These are phyloP conservation scores for Mellilla xanthometata DNA, from an alignment of 2,888 invertebrate genomes.

Conservation along the genomic window DNA sequence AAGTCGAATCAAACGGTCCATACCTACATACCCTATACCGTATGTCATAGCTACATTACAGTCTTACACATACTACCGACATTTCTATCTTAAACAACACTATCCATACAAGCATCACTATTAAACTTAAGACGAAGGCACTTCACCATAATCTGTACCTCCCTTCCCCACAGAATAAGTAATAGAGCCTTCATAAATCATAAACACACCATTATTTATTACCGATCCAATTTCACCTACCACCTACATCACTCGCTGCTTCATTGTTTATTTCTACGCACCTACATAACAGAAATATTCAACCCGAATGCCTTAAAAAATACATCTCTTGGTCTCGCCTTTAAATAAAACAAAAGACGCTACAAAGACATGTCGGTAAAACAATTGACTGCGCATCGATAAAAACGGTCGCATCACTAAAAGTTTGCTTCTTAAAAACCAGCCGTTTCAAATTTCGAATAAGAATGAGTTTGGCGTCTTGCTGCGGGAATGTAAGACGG, in stretches of 20 bases:
- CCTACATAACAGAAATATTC: slow-evolving; percentile 46
- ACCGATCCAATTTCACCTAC: slow-evolving; percentile 75
- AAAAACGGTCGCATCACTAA: slow-evolving; percentile 48
- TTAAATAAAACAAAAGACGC: slow-evolving; percentile 81
- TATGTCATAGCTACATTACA: no score
- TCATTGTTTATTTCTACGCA: slow-evolving; percentile 66
- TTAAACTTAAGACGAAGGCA: slow-evolving; percentile 33
- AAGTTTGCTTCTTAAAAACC: slow-evolving; percentile 2
- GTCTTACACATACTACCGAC: no score
- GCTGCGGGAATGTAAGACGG: slow-evolving; percentile 31
- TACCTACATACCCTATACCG: no score
- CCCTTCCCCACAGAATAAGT: slow-evolving; percentile 26
- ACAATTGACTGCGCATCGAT: slow-evolving; percentile 66
- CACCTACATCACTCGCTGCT: slow-evolving; percentile 41
- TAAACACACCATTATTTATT: slow-evolving; percentile 78
- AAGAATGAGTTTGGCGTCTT: slow-evolving; percentile 30
- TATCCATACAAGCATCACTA: slow-evolving; percentile 30
- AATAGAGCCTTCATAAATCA: slow-evolving; percentile 57
- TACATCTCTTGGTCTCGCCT: slow-evolving; percentile 61
- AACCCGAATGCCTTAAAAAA: slow-evolving; percentile 56
- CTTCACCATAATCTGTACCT: slow-evolving; percentile 40
- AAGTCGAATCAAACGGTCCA: no score
- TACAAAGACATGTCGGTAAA: slow-evolving; percentile 79
- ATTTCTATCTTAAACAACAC: no score
- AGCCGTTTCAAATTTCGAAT: slow-evolving; percentile 39